phyloP scores from a whole-genome alignment of 2,797 vertebrate species.

The Clarias platycephalus region DNA sequence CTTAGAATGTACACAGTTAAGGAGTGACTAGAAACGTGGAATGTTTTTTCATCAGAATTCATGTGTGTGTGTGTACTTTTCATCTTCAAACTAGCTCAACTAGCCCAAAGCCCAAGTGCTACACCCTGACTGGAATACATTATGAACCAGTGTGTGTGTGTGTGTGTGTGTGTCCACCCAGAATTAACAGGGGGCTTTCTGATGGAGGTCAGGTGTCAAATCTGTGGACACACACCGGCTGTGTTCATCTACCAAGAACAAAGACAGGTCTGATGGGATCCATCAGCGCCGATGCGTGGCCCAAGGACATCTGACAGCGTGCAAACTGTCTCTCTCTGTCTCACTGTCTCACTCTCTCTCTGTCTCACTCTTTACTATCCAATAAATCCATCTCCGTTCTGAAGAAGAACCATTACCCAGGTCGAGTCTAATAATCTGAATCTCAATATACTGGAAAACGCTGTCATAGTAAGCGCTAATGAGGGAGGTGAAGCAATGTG shows the following conservation, averaged over 20 bases:
- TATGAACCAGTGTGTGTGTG: not conserved
- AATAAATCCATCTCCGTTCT: not conserved
- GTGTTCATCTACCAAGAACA: constrained; percentile 64
- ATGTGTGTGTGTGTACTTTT: not conserved
- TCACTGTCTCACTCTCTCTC: not conserved
- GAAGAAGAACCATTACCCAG: constrained; percentile 6
- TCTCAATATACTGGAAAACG: not conserved
- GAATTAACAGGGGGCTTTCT: constrained; percentile 21
- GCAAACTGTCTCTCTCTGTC: constrained; percentile 15
- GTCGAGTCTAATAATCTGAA: not conserved
- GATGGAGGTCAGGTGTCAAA: constrained; percentile 44
- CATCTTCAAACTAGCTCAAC: not conserved
- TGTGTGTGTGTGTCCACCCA: not conserved
- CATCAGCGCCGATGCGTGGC: constrained; percentile 61
- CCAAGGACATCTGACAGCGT: constrained; percentile 69
- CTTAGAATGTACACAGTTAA: too few relatives aligned
- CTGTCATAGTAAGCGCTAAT: not conserved
- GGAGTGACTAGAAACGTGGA: not conserved
- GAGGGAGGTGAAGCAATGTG: not conserved
- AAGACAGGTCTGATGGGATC: constrained; percentile 67
- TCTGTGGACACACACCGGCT: constrained; percentile 25
- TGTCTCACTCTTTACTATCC: not conserved
- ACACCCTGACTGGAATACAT: not conserved
- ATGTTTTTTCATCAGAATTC: not conserved
- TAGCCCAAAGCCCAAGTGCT: not conserved